Base-by-base conservation (phyloP, 2,113 vertebrate species). In the Platysteira castanea region DNA sequence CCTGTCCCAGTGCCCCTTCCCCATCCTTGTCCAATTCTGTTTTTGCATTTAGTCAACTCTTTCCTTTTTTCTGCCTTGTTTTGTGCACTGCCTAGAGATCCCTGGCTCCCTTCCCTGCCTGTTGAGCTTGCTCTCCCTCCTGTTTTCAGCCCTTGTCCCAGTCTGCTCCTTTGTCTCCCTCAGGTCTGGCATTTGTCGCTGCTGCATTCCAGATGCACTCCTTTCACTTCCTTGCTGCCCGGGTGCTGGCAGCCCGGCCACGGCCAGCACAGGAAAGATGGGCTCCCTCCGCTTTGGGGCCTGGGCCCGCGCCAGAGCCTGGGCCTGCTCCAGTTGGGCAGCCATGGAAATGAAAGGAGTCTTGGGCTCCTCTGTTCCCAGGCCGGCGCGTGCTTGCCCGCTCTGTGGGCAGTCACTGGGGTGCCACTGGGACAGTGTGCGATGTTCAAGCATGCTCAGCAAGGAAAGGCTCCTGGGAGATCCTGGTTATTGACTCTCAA, bases 371-470 rank as follows among this genome's bases (percentile, higher is more conserved):
- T 67, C 17, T 64, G 31, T 69, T 69, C 59, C n/a, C 59, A 4
- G 77, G 20, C 76, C 61, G 84, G 33, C 3, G 1, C 1, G 2
- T 50, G 86, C 64, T 92, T 0, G 0, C 44, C 53, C 0, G 1
- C 78, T 73, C 81, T 18, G 47, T 3, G 13, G 23, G 73, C 18
- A 24, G n/a, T 35, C 1, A 0, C 10, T 67, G 35, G 31, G 28
- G 3, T 69, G 71, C 18, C 37, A 1, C 39, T 70, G 39, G 60
- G 47, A 59, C 64, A 61, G 22, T 0, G 33, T 17, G 9, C 0
- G 2, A 11, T 2, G 11, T 49, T 57, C 0, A 1, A 52, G 60
- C 6, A 0, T 11, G 28, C 59, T 63, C 57, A 31, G 35, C 64
- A 15, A 50, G 81, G 44, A 52, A 7, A 12, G 50, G 10, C 49